phyloP scores from a whole-genome alignment of 2,113 vertebrate species.

The Lasiurus cinereus region DNA sequence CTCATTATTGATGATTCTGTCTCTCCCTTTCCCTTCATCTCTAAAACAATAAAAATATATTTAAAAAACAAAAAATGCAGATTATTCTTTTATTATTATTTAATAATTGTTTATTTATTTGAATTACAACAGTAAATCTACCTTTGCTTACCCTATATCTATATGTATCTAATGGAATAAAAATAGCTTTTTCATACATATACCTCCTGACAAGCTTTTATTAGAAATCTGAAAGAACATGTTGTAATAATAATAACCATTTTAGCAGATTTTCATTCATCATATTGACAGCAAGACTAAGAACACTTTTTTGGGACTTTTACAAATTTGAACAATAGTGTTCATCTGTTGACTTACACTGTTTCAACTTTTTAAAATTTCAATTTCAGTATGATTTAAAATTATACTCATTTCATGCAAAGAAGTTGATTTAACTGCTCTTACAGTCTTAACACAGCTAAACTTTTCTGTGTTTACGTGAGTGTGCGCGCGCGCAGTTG shows the following conservation, averaged over 20 bases:
- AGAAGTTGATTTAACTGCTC: background rate
- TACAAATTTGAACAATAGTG: background rate
- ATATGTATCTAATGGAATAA: background rate
- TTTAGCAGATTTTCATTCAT: background rate
- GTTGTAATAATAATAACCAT: background rate
- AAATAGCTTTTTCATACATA: background rate
- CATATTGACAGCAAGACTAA: slow-evolving; percentile 8
- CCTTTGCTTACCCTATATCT: background rate
- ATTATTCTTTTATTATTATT: too few relatives aligned
- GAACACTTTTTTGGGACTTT: background rate
- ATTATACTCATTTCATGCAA: background rate
- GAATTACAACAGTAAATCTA: background rate
- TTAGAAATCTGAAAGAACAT: background rate
- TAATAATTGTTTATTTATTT: background rate
- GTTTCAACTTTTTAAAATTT: background rate
- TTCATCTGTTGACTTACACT: slow-evolving; percentile 3
- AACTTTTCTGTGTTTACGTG: background rate
- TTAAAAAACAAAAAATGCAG: too few relatives aligned
- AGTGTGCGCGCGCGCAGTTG: background rate
- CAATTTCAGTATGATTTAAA: background rate
- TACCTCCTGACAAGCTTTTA: background rate
- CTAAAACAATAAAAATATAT: too few relatives aligned
- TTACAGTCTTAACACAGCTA: background rate
- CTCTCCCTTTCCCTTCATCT: too few relatives aligned
- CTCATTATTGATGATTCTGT: too few relatives aligned